These are phyloP conservation scores for Eubucco bourcierii DNA, from an alignment of 2,113 vertebrate species.

Conservation along the genomic window DNA sequence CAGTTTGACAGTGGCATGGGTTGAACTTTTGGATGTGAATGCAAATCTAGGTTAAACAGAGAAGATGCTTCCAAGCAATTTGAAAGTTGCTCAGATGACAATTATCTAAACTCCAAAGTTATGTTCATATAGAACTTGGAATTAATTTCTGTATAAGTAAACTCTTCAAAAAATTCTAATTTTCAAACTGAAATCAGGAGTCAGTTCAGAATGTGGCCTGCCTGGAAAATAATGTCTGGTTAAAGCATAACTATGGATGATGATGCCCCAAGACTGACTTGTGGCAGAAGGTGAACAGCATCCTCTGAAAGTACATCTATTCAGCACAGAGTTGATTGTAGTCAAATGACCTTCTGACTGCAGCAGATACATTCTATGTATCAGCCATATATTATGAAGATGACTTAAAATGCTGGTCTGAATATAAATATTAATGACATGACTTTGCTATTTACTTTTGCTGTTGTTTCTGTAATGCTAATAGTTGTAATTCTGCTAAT, in stretches of 20 bases:
- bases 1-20: conserved; percentile 4
- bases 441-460: background rate
- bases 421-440: background rate
- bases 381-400: background rate
- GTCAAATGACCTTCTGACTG: background rate
- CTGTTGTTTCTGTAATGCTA: background rate
- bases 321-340: background rate
- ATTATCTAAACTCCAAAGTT: background rate
- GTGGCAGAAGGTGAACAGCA: background rate
- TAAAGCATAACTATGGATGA: background rate
- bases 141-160: background rate
- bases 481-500: background rate
- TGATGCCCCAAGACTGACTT: background rate
- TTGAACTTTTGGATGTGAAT: conserved; percentile 36
- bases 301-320: background rate
- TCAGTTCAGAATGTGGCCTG: background rate
- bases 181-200: background rate
- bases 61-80: background rate
- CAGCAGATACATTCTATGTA: background rate
- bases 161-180: background rate
- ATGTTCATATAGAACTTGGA: background rate
- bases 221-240: background rate
- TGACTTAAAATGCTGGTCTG: background rate
- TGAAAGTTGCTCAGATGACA: background rate
- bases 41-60: conserved; percentile 10